phyloP scores from a whole-genome alignment of 2,113 vertebrate genomes.

The Malurus cyaneus region DNA sequence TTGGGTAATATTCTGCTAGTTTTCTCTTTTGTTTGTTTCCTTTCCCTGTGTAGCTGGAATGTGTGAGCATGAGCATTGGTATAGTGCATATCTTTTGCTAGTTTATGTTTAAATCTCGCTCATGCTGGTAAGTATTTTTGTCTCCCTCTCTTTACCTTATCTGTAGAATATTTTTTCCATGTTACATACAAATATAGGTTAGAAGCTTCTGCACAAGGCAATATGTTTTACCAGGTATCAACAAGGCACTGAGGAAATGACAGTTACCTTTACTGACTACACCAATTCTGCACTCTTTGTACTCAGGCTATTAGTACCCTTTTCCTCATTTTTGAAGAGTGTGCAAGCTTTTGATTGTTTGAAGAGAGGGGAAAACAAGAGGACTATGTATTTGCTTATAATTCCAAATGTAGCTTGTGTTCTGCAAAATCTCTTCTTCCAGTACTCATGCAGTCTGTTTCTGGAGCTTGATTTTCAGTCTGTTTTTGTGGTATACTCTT shows the following conservation, averaged over 20 bases:
- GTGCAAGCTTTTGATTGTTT: not conserved
- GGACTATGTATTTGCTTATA: not conserved
- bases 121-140: not conserved
- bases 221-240: not conserved
- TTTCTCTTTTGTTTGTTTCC: not conserved
- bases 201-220: not conserved
- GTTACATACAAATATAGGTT: not conserved
- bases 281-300: not conserved
- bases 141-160: not conserved
- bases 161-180: not conserved
- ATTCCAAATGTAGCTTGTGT: not conserved
- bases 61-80: not conserved
- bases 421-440: not conserved
- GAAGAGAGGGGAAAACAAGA: not conserved
- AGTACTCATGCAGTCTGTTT: not conserved
- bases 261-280: not conserved
- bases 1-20: not conserved
- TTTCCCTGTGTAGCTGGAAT: not conserved
- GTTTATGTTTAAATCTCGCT: not conserved
- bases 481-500: not conserved
- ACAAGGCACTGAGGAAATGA: not conserved
- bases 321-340: not conserved
- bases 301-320: not conserved
- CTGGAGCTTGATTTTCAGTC: not conserved
- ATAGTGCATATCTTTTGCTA: not conserved